Conservation (phyloP, 2,888 invertebrate genomes). For the Phortica magna region DNA sequence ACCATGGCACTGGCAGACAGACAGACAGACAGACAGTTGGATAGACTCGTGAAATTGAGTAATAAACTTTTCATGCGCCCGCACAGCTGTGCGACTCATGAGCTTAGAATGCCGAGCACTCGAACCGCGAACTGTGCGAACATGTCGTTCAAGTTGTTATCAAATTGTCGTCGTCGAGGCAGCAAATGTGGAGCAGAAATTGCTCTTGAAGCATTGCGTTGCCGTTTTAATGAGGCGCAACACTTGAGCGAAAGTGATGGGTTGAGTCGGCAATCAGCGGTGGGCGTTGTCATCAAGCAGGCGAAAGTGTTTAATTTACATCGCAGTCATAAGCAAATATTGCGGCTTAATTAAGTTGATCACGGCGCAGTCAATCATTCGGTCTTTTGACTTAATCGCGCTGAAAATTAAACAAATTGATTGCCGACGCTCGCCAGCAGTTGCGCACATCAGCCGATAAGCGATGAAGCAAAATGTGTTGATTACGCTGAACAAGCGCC, state of each 20-base stretch:
- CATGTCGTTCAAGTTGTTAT: too few species aligned
- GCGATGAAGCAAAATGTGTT: too few species aligned
- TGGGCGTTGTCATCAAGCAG: neutral
- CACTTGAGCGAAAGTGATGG: neutral
- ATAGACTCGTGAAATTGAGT: too few species aligned
- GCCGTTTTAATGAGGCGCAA: conserved; percentile 9
- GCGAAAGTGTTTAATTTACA: neutral
- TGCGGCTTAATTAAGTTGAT: conserved; percentile 68
- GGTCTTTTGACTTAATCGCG: conserved; percentile 16
- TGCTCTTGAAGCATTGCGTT: neutral
- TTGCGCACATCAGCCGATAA: too few species aligned
- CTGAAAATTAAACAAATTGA: conserved; percentile 23
- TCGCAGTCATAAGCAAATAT: conserved; percentile 65
- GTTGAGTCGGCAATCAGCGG: neutral
- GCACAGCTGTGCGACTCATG: too few species aligned
- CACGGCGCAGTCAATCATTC: conserved; percentile 1
- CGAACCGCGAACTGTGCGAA: too few species aligned
- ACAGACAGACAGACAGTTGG: too few species aligned
- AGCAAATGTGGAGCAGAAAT: neutral
- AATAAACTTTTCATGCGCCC: too few species aligned
- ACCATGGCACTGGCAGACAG: too few species aligned
- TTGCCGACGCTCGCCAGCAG: neutral
- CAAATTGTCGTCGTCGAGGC: neutral
- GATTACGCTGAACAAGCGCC: neutral
- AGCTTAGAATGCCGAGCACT: too few species aligned